These are phyloP conservation scores for Eudyptes chrysolophus DNA, from an alignment of 2,113 vertebrate species.

Conservation along the genomic window DNA sequence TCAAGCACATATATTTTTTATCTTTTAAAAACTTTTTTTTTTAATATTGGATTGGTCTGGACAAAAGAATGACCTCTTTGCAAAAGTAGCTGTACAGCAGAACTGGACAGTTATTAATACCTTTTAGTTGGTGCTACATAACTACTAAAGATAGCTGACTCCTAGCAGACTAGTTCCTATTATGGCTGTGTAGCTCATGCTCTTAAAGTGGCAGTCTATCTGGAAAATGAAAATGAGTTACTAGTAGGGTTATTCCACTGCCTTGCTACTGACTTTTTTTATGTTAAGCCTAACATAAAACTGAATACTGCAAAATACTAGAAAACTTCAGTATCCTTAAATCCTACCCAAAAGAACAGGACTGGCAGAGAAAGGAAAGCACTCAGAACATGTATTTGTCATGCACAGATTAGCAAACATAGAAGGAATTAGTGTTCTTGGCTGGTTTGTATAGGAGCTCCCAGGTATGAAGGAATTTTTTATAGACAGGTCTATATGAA, in stretches of 20 bases:
- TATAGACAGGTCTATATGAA: background rate
- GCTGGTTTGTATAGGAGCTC: constrained; percentile 5
- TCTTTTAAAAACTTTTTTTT: background rate
- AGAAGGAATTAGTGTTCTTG: constrained; percentile 35
- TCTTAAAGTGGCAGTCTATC: background rate
- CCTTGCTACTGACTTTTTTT: background rate
- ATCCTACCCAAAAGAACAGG: background rate
- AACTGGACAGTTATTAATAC: constrained; percentile 37
- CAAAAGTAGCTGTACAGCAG: background rate
- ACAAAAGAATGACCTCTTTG: background rate
- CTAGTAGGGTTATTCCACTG: background rate
- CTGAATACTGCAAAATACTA: background rate
- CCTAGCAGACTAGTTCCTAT: constrained; percentile 1
- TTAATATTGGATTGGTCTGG: background rate
- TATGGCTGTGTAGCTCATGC: background rate
- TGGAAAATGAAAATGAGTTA: background rate
- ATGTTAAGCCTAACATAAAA: background rate
- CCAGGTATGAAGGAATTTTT: constrained; percentile 1
- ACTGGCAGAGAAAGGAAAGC: background rate
- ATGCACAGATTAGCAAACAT: constrained; percentile 34
- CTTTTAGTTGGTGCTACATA: background rate
- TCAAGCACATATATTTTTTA: background rate
- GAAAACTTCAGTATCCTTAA: background rate
- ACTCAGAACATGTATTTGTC: background rate
- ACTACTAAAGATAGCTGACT: constrained; percentile 46